Base-by-base conservation (phyloP, 2,797 vertebrate species). In the Sciurus carolinensis region DNA sequence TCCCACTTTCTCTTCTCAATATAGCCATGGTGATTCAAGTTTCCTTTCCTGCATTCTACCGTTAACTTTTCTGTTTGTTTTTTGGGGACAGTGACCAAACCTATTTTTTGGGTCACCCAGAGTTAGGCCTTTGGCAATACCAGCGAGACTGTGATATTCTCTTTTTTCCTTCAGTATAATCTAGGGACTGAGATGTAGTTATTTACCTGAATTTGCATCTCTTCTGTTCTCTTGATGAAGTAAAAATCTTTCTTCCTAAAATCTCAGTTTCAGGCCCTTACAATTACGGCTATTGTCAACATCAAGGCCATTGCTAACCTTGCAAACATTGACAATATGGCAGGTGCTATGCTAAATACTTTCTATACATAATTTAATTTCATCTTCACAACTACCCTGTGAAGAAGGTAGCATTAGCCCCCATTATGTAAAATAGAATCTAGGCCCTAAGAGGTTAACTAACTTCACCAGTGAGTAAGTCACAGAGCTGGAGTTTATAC, bases 381-480 rank as follows among this genome's bases (percentile, higher is more conserved):
- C 59, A 28, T 69, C 11, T 39, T 72, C 14, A 50, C 13, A 96
- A 54, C 36, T 22, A 36, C 1, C 17, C 79, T 42, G 22, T 26
- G n/a, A 94, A n/a, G 39, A 81, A 42, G 75, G 71, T n/a, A 62
- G 54, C 42, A 54, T 67, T 81, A 84, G 44, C 20, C 1, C 4
- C 42, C 1, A 15, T n/a, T 71, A 73, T 6, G 7, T 84, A 94
- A 92, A 87, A 71, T 26, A 73, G 28, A 52, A 75, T 39, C 69
- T 81, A 54, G 39, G 1, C 5, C 83, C 52, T 90, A 67, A 66
- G 3, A 75, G 10, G 7, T 71, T 59, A 77, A 52, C 50, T 77
- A 81, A 39, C 42, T 95, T 83, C 44, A 14, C 39, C 28, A 75
- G 44, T 42, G 77, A 94, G 28, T 50, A 81, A 95, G 57, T 72